Conservation (phyloP, 2,797 vertebrate genomes). For the Odontamblyopus rebecca region DNA sequence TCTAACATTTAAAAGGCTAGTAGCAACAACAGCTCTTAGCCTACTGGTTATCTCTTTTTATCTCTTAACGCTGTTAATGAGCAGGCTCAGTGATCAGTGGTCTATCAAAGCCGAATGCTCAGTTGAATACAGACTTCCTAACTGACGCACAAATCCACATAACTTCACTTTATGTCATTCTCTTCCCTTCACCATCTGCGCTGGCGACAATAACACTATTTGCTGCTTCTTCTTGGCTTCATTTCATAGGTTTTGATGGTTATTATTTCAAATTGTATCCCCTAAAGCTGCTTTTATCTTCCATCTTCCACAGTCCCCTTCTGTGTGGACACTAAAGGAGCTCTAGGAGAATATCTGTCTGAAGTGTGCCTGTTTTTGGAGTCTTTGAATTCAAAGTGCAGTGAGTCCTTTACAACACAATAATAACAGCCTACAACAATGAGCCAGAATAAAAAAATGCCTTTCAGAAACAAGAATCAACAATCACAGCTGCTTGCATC, state of each 20-base stretch:
- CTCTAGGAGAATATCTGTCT: constrained; percentile 22
- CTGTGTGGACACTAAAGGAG: constrained; percentile 24
- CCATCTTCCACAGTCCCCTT: constrained; percentile 23
- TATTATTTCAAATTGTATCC: constrained; percentile 44
- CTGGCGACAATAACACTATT: constrained; percentile 25
- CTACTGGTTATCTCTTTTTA: too few species aligned
- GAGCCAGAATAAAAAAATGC: neutral
- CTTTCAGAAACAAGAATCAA: constrained; percentile 19
- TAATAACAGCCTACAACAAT: constrained; percentile 17
- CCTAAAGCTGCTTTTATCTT: constrained; percentile 31
- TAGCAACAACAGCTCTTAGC: too few species aligned
- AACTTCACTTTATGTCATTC: constrained; percentile 33
- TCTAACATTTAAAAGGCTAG: too few species aligned
- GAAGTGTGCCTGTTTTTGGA: constrained; percentile 22
- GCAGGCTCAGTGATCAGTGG: neutral
- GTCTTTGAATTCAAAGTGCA: constrained; percentile 34
- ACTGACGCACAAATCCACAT: constrained; percentile 6
- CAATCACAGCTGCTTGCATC: neutral
- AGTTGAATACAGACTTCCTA: constrained; percentile 40
- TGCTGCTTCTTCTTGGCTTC: constrained; percentile 38
- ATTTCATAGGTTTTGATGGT: constrained; percentile 49
- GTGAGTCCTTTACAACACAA: constrained; percentile 22
- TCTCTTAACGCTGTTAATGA: too few species aligned
- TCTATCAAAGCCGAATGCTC: constrained; percentile 50
- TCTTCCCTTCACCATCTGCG: constrained; percentile 33